Evolutionary conservation across 2,888 invertebrate species (phyloP), one percentile per base, ranked within the genome.

Genomic region (Melinopterus prodromus): DNA sequence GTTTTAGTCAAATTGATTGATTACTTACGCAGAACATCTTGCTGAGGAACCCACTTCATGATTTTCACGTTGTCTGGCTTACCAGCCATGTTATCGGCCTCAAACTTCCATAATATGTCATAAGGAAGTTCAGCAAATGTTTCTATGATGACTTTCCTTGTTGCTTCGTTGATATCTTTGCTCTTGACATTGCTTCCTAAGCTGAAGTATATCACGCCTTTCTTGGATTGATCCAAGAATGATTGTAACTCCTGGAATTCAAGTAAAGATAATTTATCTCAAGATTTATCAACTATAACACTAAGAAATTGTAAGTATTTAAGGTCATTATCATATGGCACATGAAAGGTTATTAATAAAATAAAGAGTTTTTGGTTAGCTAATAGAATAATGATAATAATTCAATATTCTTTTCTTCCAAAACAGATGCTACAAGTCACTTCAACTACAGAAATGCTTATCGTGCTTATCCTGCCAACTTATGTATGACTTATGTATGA

Each of bases 21-120:
- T 9, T 76, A 26, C 79, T 85, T 84, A 88, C 88, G 84, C 16
- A 90, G 82, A 35, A 90, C 81, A 80, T 88, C 89, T 80, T 88
- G 88, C 81, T 90, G 90, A 1, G 90, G 88, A 35, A 88, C 82
- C 89, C 90, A 91, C 79, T 89, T 88, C 6, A 83, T 82, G 14
- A 90, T 85, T 79, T 85, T 84, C 0, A 91, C 88, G 84, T 91
- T 90, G 9, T 84, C 80, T 0, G 89, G 86, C 79, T 86, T 84
- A 38, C 84, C 84, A 4, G 84, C 83, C 38, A 88, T 74, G 35
- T 83, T 71, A 16, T 88, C 88, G 0, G 84, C 84, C 15, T 90
- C 90, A 84, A 87, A 89, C 85, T 90, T 90, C 90, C 90, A 90
- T 3, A 91, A 80, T 16, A 90, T 86, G 77, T 87, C 88, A 81